phyloP scores from a whole-genome alignment of 2,797 vertebrate genomes.

The Malurus splendens region DNA sequence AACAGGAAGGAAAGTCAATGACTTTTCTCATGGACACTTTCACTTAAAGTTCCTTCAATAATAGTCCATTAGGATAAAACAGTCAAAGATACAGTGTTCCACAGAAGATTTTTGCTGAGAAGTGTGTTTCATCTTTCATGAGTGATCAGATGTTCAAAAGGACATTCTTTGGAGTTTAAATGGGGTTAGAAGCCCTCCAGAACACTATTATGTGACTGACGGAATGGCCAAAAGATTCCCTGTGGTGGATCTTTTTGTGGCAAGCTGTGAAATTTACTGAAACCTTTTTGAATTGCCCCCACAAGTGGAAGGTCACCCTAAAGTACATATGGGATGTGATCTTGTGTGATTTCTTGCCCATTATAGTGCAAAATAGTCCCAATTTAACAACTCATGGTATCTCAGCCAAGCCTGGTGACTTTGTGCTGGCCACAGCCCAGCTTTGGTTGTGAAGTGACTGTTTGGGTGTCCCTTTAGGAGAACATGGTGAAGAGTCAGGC shows the following conservation, averaged over 20 bases:
- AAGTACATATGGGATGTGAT: rapidly evolving
- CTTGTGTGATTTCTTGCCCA: neutral
- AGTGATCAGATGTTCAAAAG: neutral
- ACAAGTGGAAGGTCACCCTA: neutral
- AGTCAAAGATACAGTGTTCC: neutral
- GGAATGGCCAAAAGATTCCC: neutral
- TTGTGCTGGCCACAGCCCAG: neutral
- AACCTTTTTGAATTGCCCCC: neutral
- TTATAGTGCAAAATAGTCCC: neutral
- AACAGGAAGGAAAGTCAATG: neutral
- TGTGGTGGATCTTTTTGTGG: neutral
- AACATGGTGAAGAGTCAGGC: neutral
- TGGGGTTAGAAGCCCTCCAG: neutral
- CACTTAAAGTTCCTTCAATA: neutral
- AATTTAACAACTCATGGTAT: neutral
- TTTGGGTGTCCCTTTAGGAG: neutral
- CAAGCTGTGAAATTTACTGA: neutral
- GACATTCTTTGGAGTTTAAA: neutral
- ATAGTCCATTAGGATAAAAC: neutral
- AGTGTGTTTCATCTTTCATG: neutral
- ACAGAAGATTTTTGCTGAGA: neutral
- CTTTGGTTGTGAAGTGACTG: neutral
- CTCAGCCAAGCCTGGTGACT: neutral
- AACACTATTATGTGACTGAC: neutral
- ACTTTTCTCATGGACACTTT: neutral